These are phyloP conservation scores for Catocala sponsa DNA, from an alignment of 2,888 invertebrate genomes.

Conservation along the genomic window DNA sequence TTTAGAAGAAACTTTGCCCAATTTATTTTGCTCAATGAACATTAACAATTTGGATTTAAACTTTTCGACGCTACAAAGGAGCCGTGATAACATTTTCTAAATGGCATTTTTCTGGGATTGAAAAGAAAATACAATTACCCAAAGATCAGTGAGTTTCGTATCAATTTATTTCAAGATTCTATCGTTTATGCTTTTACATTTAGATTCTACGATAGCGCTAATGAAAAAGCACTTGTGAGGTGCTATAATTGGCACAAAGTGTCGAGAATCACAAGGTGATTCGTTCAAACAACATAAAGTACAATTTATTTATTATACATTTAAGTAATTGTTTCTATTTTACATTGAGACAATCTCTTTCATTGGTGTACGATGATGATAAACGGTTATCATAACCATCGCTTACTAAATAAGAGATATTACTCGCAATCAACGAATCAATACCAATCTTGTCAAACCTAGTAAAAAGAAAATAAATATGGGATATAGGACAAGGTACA, in stretches of 20 bases:
- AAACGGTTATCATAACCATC: too few species aligned
- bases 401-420: too few species aligned
- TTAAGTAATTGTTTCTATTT: too few species aligned
- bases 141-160: conserved; percentile 42
- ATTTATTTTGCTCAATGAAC: conserved; percentile 69
- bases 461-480: too few species aligned
- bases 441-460: too few species aligned
- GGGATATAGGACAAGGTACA: too few species aligned
- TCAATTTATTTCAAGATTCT: conserved; percentile 43
- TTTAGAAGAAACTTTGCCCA: conserved; percentile 57
- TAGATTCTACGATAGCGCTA: conserved; percentile 19
- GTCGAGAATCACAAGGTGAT: neutral
- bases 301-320: too few species aligned
- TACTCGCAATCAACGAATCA: too few species aligned
- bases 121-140: conserved; percentile 46
- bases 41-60: conserved; percentile 66
- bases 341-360: too few species aligned
- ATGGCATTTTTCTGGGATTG: conserved; percentile 50
- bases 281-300: too few species aligned
- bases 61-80: conserved; percentile 60
- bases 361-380: too few species aligned
- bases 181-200: conserved; percentile 30
- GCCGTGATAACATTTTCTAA: conserved; percentile 52
- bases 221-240: neutral
- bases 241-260: conserved; percentile 17